Percentiles rank a stretch among this genome's conserved stretches.
Evolutionary conservation across 64 coral and sea anemone species (phyloP).

Genomic region (Catalaphyllia jardinei): DNA sequence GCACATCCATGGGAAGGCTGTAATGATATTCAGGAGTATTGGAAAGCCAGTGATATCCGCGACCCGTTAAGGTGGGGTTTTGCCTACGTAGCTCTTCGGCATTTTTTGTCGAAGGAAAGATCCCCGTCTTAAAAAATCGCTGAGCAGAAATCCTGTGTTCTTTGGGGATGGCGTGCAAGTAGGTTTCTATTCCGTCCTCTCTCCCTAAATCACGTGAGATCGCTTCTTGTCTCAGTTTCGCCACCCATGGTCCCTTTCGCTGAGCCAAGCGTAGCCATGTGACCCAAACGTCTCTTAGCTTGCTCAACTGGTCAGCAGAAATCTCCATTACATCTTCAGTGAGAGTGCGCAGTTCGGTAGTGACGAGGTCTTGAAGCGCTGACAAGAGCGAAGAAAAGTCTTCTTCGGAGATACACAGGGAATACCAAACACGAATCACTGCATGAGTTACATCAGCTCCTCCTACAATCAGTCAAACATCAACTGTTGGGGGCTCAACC

Average conservation of each 20-base stretch:
- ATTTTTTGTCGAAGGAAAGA: background rate
- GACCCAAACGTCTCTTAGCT: conserved; percentile 32
- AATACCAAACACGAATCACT: conserved; percentile 62
- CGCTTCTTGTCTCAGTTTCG: background rate
- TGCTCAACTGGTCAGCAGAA: background rate
- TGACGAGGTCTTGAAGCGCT: conserved; percentile 35
- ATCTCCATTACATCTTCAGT: conserved; percentile 31
- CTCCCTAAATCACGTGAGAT: background rate
- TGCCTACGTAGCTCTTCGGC: background rate
- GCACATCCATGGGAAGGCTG: conserved; percentile 21
- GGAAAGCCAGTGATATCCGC: background rate
- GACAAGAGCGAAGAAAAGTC: conserved; percentile 15
- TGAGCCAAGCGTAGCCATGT: conserved; percentile 22
- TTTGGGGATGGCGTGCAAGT: conserved; percentile 21
- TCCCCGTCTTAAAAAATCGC: conserved; percentile 20
- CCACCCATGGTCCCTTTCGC: background rate
- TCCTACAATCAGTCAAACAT: background rate
- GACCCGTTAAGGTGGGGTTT: conserved; percentile 2
- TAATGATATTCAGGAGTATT: background rate
- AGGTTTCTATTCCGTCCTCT: background rate
- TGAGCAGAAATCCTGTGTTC: conserved; percentile 27
- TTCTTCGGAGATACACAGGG: conserved; percentile 13
- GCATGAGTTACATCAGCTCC: background rate
- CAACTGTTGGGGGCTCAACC: background rate
- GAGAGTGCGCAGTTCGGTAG: background rate